Conservation (phyloP, 2,797 vertebrate species). For the Molothrus aeneus region DNA sequence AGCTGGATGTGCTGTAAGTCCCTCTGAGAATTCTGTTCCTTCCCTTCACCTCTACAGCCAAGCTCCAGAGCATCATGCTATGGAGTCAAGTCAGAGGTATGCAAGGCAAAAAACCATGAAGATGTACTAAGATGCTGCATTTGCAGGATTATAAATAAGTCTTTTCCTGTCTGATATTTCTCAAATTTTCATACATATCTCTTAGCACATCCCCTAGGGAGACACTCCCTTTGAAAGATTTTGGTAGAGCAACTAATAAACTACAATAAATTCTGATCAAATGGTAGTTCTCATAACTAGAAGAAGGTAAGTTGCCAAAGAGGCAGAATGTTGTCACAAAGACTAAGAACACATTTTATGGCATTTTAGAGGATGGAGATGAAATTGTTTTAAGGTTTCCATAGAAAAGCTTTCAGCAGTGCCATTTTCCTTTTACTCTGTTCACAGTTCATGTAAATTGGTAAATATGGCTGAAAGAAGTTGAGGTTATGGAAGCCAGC, state of each 20-base stretch:
- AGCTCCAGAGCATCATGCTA: background rate
- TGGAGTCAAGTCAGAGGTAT: background rate
- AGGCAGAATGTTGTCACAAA: background rate
- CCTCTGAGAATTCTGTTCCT: background rate
- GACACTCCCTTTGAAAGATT: background rate
- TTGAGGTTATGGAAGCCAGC: background rate
- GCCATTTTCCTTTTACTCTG: background rate
- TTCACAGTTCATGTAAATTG: background rate
- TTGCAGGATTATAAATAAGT: background rate
- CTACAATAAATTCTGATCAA: background rate
- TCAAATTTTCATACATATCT: background rate
- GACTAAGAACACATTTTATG: background rate
- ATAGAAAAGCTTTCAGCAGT: background rate
- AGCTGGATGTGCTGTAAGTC: background rate
- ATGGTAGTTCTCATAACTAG: background rate
- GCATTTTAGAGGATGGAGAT: background rate
- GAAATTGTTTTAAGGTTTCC: background rate
- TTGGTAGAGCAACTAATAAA: background rate
- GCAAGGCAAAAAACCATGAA: background rate
- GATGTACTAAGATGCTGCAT: background rate
- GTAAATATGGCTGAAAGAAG: constrained; percentile 44
- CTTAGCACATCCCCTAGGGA: background rate
- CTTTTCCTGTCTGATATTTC: background rate
- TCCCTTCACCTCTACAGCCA: background rate
- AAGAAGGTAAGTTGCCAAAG: background rate